These are phyloP conservation scores for Tangara arthus DNA, from an alignment of 2,797 vertebrate species.

Conservation along the genomic window DNA sequence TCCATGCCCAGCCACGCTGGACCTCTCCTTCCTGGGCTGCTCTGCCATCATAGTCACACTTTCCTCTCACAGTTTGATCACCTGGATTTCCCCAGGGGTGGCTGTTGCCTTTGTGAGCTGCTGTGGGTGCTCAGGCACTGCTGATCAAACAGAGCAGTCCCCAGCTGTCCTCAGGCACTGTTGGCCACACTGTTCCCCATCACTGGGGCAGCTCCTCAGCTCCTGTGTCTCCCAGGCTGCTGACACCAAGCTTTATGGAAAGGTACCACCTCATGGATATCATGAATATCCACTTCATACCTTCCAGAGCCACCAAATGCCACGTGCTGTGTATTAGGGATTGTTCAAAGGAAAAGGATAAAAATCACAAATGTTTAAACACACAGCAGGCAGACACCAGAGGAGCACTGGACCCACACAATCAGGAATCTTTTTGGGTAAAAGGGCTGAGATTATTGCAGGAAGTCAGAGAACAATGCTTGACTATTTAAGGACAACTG, in stretches of 20 bases:
- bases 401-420: neutral
- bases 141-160: neutral
- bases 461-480: conserved; percentile 64
- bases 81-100: neutral
- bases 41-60: neutral
- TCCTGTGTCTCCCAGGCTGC: neutral
- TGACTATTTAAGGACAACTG: conserved; percentile 61
- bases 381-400: neutral
- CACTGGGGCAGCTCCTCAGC: neutral
- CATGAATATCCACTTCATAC: neutral
- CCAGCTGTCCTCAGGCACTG: neutral
- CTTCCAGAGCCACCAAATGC: neutral
- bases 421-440: neutral
- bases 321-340: neutral
- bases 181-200: neutral
- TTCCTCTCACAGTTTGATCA: neutral
- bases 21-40: neutral
- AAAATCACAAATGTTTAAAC: neutral
- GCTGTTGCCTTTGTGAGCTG: neutral
- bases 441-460: conserved; percentile 44
- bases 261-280: neutral
- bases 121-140: neutral
- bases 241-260: neutral
- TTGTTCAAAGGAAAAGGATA: neutral
- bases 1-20: neutral